Percentiles rank a stretch among this genome's conserved stretches.
phyloP scores from a whole-genome alignment of 2,113 vertebrate species.

The Promerops cafer region DNA sequence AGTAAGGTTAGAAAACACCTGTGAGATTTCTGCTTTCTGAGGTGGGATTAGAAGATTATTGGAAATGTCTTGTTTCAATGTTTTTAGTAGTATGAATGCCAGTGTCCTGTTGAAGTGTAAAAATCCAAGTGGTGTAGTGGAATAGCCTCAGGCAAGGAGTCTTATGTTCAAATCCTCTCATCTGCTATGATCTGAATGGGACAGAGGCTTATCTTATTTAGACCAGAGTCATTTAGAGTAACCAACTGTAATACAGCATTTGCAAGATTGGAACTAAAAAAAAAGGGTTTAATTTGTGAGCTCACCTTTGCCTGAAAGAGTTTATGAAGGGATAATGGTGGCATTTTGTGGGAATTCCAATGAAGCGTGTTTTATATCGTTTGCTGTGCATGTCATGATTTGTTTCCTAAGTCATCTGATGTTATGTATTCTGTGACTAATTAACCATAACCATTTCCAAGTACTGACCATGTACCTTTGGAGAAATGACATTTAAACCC shows the following conservation, averaged over 20 bases:
- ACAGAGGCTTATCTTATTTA: neutral
- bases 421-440: neutral
- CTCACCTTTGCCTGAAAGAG: neutral
- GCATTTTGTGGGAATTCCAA: neutral
- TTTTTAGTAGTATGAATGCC: neutral
- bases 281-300: neutral
- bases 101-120: neutral
- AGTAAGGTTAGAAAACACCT: neutral
- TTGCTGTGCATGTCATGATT: neutral
- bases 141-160: neutral
- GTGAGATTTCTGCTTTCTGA: neutral
- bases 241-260: neutral
- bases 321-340: neutral
- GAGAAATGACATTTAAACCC: neutral
- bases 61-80: neutral
- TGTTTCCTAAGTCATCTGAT: neutral
- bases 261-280: neutral
- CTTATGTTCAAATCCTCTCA: neutral
- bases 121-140: neutral
- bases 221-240: neutral
- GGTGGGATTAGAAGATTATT: neutral
- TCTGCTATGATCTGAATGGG: neutral
- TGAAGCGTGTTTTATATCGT: fast-evolving
- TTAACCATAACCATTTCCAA: neutral
- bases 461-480: neutral